Conservation (phyloP, 2,888 invertebrate species). For the Scaptomyza caliginosa region DNA sequence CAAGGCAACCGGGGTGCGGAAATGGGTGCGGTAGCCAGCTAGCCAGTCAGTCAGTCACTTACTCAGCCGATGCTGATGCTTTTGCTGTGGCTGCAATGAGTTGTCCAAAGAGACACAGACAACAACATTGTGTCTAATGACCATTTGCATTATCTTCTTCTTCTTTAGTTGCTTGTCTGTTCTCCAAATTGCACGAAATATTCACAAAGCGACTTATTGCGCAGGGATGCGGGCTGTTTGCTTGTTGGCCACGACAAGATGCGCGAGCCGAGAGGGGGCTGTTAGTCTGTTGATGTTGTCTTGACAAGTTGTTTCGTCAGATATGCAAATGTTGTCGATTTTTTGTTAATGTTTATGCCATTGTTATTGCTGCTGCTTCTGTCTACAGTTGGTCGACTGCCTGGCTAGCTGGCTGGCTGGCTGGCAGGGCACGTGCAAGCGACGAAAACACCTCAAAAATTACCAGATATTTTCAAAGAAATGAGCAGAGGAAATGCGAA, state of each 20-base stretch:
- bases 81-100: constrained; percentile 15
- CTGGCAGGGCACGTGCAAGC: constrained; percentile 53
- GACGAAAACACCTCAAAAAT: constrained; percentile 49
- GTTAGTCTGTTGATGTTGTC: constrained; percentile 43
- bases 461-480: constrained; percentile 48
- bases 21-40: not conserved
- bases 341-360: constrained; percentile 33
- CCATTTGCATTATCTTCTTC: constrained; percentile 76
- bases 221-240: constrained; percentile 13
- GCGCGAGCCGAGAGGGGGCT: too few relatives aligned
- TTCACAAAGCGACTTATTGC: constrained; percentile 39
- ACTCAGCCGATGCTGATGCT: constrained; percentile 19
- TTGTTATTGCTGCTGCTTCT: constrained; percentile 22
- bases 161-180: constrained; percentile 40
- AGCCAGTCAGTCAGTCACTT: constrained; percentile 4
- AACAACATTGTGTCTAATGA: constrained; percentile 64
- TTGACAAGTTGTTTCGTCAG: constrained; percentile 77
- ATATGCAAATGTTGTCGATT: constrained; percentile 67
- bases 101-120: constrained; percentile 15
- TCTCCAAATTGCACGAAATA: constrained; percentile 66
- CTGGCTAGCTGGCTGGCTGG: constrained; percentile 8
- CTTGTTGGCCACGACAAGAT: too few relatives aligned
- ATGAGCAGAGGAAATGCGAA: constrained; percentile 51
- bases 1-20: not conserved
- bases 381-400: not conserved